phyloP scores from a whole-genome alignment of 2,888 invertebrate species.

The Drosophila meridiana region DNA sequence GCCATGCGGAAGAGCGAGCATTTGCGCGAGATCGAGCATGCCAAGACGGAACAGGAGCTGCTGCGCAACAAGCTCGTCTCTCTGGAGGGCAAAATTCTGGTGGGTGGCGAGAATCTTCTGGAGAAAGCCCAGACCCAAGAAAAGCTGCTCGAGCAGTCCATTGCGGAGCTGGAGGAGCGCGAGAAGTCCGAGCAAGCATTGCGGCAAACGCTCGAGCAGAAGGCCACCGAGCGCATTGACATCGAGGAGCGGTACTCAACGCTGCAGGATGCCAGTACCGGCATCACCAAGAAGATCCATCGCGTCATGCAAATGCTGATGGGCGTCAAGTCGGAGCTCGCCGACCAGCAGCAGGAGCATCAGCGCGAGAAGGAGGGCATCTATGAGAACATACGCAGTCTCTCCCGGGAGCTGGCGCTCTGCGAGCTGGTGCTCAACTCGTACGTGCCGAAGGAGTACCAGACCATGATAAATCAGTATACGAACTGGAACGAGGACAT shows the following conservation, averaged over 20 bases:
- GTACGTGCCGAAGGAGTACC: conserved; percentile 97
- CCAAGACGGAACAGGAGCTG: conserved; percentile 92
- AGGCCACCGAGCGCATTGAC: conserved; percentile 96
- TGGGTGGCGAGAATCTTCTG: conserved; percentile 98
- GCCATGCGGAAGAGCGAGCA: conserved; percentile 89
- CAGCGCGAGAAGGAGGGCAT: conserved; percentile 98
- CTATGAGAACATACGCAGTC: conserved; percentile 95
- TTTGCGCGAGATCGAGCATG: conserved; percentile 90
- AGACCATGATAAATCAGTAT: conserved; percentile 95
- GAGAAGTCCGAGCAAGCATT: conserved; percentile 92
- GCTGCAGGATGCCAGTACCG: conserved; percentile 97
- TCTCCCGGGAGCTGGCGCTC: conserved; percentile 95
- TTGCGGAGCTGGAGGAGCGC: conserved; percentile 92
- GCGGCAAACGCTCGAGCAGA: conserved; percentile 92
- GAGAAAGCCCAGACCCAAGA: conserved; percentile 98
- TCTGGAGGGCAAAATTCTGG: conserved; percentile 97
- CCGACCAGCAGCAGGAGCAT: conserved; percentile 96
- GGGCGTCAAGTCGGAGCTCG: conserved; percentile 93
- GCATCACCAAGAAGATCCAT: conserved; percentile 96
- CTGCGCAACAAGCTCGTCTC: conserved; percentile 94
- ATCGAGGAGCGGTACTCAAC: conserved; percentile 97
- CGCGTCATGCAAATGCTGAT: conserved; percentile 94
- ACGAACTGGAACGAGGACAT: conserved; percentile 99
- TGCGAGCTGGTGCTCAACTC: conserved; percentile 96
- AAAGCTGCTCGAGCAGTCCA: conserved; percentile 93